These are phyloP conservation scores for Pica pica DNA, from an alignment of 2,113 vertebrate species.

Conservation along the genomic window DNA sequence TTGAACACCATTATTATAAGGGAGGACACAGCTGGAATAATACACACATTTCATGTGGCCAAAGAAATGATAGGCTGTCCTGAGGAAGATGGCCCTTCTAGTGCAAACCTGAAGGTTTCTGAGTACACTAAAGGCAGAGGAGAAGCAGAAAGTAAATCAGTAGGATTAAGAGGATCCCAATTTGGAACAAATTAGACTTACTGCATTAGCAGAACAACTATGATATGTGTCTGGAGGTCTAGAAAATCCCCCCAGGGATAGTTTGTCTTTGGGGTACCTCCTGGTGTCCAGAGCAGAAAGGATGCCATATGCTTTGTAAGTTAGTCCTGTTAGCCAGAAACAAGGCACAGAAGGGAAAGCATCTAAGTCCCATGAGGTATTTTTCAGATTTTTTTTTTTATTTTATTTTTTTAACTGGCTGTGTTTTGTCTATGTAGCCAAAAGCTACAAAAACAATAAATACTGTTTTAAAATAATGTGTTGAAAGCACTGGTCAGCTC, in stretches of 20 bases:
- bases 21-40: background rate
- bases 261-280: background rate
- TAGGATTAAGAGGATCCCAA: background rate
- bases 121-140: background rate
- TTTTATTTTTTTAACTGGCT: background rate
- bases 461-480: background rate
- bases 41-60: background rate
- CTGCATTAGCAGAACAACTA: background rate
- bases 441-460: background rate
- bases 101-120: background rate
- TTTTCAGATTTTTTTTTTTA: background rate
- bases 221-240: background rate
- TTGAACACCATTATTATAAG: background rate
- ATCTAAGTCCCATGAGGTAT: background rate
- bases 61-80: background rate
- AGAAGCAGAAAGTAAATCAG: background rate
- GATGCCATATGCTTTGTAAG: background rate
- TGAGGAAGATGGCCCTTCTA: background rate
- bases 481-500: background rate
- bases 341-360: background rate
- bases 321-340: background rate
- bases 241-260: background rate
- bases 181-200: background rate
- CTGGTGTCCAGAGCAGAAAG: background rate
- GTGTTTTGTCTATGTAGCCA: background rate